These are phyloP conservation scores for Lepidocyrtinus sp. DNA, from an alignment of 2,888 invertebrate genomes.

Conservation along the genomic window DNA sequence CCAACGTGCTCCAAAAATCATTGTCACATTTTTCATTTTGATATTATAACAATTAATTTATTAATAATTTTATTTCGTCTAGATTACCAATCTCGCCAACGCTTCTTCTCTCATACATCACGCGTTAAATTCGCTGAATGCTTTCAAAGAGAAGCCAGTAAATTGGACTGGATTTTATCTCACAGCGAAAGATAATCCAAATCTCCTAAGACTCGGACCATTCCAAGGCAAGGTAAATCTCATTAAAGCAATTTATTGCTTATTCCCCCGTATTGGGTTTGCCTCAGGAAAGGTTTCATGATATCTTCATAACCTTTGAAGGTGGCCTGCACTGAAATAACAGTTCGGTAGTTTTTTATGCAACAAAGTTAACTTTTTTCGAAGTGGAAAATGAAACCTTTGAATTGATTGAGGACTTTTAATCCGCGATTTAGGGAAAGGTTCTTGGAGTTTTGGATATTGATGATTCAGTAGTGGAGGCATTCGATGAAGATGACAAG, in stretches of 20 bases:
- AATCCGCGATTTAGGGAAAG: constrained; percentile 39
- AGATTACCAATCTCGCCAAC: constrained; percentile 67
- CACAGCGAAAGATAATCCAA: constrained; percentile 27
- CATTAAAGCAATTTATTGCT: background rate
- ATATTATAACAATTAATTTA: constrained; percentile 6
- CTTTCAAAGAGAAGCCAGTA: constrained; percentile 59
- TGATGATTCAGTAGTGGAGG: constrained; percentile 48
- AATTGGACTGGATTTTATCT: constrained; percentile 68
- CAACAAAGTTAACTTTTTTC: no score
- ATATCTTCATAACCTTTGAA: background rate
- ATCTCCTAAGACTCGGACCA: constrained; percentile 61
- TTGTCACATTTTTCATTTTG: no score
- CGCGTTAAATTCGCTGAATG: constrained; percentile 56
- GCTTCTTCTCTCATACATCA: constrained; percentile 65
- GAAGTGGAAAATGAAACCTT: background rate
- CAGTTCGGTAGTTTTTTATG: no score
- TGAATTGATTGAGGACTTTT: background rate
- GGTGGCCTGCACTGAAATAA: constrained; percentile 68
- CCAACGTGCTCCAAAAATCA: no score
- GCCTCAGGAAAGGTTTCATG: background rate
- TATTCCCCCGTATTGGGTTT: background rate
- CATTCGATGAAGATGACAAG: constrained; percentile 63
- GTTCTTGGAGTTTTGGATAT: constrained; percentile 66
- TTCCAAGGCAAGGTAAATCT: constrained; percentile 66
- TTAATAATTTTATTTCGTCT: background rate